Percentiles rank a stretch among this genome's conserved stretches.
Conservation (phyloP, 2,113 vertebrate genomes). For the Alexandromys fortis region DNA sequence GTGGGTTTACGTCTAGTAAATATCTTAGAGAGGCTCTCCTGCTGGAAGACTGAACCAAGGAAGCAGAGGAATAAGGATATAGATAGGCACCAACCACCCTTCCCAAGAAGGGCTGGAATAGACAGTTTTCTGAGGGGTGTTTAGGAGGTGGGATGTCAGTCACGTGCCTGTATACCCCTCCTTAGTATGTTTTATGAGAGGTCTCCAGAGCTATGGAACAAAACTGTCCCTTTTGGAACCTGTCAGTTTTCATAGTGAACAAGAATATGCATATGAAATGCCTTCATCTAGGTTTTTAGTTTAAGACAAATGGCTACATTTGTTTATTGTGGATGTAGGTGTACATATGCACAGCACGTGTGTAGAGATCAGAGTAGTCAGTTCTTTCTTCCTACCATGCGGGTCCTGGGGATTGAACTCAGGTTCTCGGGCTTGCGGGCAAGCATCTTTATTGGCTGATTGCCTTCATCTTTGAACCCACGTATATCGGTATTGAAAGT, state of each 20-base stretch:
- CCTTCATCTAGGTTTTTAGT: not conserved
- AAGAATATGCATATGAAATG: not conserved
- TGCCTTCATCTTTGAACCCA: not conserved
- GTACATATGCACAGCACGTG: not conserved
- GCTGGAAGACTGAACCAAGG: not conserved
- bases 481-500: not conserved
- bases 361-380: not conserved
- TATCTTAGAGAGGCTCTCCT: not conserved
- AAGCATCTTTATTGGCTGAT: not conserved
- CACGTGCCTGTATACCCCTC: not conserved
- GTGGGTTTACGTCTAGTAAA: not conserved
- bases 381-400: not conserved
- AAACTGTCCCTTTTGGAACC: conserved; percentile 1
- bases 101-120: not conserved
- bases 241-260: not conserved
- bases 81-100: not conserved
- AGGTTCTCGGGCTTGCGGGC: not conserved
- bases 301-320: not conserved
- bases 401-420: not conserved
- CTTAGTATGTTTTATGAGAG: not conserved
- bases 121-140: not conserved
- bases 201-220: not conserved
- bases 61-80: not conserved
- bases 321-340: too few species aligned
- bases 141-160: not conserved